A percentile compares a stretch with the other conserved stretches of the same genome.
phyloP scores from a whole-genome alignment of 2,888 invertebrate species.

The Eupithecia pulchellata region DNA sequence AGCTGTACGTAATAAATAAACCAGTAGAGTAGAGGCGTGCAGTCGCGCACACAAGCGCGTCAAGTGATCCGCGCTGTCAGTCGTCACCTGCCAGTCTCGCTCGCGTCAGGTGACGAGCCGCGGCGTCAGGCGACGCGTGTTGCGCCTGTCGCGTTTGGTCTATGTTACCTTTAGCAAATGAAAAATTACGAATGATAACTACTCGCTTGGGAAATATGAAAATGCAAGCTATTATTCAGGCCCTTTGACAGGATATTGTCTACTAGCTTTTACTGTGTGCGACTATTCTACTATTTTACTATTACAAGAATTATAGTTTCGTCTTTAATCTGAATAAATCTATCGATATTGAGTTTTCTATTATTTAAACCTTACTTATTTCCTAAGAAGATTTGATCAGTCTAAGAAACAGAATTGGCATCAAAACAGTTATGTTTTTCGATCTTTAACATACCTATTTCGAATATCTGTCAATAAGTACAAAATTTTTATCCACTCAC shows the following conservation, averaged over 20 bases:
- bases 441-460: too few relatives aligned
- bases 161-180: background rate
- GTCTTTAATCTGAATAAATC: background rate
- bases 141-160: background rate
- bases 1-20: slow-evolving; percentile 13
- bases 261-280: background rate
- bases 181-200: background rate
- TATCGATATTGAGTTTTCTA: too few relatives aligned
- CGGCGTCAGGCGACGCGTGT: slow-evolving; percentile 19
- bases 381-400: too few relatives aligned
- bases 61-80: slow-evolving; percentile 28
- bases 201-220: background rate
- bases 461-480: too few relatives aligned
- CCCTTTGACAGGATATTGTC: background rate
- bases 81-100: slow-evolving; percentile 41
- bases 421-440: too few relatives aligned
- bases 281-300: background rate
- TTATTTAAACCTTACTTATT: too few relatives aligned
- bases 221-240: background rate
- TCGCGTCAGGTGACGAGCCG: slow-evolving; percentile 30
- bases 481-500: too few relatives aligned
- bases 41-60: slow-evolving; percentile 37
- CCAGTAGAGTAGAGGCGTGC: slow-evolving; percentile 23
- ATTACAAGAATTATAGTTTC: background rate
- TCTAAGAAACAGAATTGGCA: too few relatives aligned